Evolutionary conservation across 2,113 vertebrate genomes (phyloP), one percentile per base, ranked within the genome.

Genomic region (Hippocampus zosterae): DNA sequence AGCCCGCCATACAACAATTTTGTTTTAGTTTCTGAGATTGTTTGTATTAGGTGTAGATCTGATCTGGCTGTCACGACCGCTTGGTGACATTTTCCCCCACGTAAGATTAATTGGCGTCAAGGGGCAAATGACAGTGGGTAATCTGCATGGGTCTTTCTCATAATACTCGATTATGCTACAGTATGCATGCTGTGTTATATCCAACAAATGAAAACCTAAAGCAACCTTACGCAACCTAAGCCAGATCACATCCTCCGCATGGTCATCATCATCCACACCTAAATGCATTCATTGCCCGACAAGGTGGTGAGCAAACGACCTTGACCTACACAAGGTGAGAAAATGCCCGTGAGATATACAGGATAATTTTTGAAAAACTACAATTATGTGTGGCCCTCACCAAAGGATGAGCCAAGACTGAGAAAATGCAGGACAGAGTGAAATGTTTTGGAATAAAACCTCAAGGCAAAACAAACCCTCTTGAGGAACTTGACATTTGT

Each of bases 401-500:
- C 84, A 88, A 88, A 88, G 84, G 80, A 84, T 70, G 48, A 8
- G 23, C 57, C 69, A 77, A 81, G 50, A 67, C 76, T 81, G 67
- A 81, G 68, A 61, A 72, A 83, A 73, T 59, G 74, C 53, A 56
- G 62, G 68, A 83, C 60, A 72, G 40, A 77, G 61, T 69, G 59
- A 82, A 69, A 77, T 60, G 53, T 73, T 61, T 72, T 70, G 16
- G 83, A 84, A 81, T 60, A 27, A 27, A 57, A 27, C 85, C 83
- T 81, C 75, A 83, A 87, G 78, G 84, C 84, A 83, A 82, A 85
- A 75, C 76, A 68, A 82, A 68, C 71, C 82, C 40, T 69, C 82
- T 71, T 68, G 71, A 72, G 56, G 42, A 80, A 78, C 69, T 86
- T 78, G 80, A 80, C 44, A 75, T 79, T 75, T 80, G 46, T 83